Conservation (phyloP, 2,797 vertebrate species). For the Silurus aristotelis region DNA sequence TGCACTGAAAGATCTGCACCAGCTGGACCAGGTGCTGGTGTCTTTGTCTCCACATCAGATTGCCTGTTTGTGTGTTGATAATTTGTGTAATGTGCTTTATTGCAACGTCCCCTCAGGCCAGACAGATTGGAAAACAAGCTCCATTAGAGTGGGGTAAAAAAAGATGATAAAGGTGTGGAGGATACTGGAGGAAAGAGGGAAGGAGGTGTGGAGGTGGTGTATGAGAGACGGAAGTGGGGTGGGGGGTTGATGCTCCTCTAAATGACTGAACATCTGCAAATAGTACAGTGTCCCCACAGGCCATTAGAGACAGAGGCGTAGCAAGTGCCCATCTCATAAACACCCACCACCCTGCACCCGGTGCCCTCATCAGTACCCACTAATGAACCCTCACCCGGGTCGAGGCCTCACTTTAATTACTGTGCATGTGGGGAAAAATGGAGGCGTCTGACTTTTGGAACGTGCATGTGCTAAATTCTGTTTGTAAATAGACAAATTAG, state of each 20-base stretch:
- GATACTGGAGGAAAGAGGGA: constrained; percentile 24
- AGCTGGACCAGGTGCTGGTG: background rate
- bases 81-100: constrained; percentile 51
- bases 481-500: constrained; percentile 56
- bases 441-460: constrained; percentile 19
- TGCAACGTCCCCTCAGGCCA: constrained; percentile 31
- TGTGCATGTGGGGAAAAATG: constrained; percentile 10
- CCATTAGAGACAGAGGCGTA: constrained; percentile 44
- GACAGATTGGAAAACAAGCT: constrained; percentile 50
- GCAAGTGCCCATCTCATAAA: background rate
- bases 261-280: constrained; percentile 58
- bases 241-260: constrained; percentile 44
- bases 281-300: constrained; percentile 35
- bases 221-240: background rate
- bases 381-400: constrained; percentile 51
- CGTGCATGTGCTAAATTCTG: constrained; percentile 28
- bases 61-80: constrained; percentile 46
- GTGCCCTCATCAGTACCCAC: constrained; percentile 40
- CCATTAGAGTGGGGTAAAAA: constrained; percentile 48
- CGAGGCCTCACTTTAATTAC: constrained; percentile 49
- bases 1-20: background rate
- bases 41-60: constrained; percentile 26
- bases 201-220: background rate
- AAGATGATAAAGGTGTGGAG: constrained; percentile 34
- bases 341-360: background rate